A percentile compares a stretch with the other conserved stretches of the same genome.
Evolutionary conservation across 2,797 vertebrate genomes (phyloP).

Genomic region (Falco berigora): DNA sequence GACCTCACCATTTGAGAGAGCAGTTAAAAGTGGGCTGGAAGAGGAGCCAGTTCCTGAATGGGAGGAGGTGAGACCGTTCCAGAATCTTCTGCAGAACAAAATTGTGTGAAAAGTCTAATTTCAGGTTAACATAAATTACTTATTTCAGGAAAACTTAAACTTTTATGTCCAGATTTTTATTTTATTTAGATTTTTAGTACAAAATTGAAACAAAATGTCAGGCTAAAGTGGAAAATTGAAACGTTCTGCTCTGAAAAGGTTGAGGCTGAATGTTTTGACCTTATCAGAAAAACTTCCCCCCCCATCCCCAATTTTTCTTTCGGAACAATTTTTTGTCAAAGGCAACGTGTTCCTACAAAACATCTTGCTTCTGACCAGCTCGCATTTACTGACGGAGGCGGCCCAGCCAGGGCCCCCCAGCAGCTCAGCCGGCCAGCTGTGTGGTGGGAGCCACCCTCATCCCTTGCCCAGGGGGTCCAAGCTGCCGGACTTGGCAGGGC

Average conservation of each 20-base stretch:
- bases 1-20: neutral
- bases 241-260: slow-evolving; percentile 9
- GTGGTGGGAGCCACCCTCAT: neutral
- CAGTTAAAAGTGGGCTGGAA: neutral
- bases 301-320: neutral
- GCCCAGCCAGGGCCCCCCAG: neutral
- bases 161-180: neutral
- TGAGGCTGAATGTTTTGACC: slow-evolving; percentile 20
- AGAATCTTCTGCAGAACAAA: neutral
- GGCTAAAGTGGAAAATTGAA: neutral
- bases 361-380: neutral
- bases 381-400: fast-evolving
- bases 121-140: neutral
- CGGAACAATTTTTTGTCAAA: neutral
- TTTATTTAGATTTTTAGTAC: neutral
- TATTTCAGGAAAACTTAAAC: neutral
- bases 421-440: neutral
- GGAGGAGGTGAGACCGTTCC: neutral
- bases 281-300: neutral
- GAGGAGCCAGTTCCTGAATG: neutral
- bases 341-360: neutral
- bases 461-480: neutral
- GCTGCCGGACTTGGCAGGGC: neutral
- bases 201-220: neutral
- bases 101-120: neutral